Percentiles rank a stretch among this genome's conserved stretches.
phyloP scores from a whole-genome alignment of 2,113 vertebrate species.

The Gyps fulvus region DNA sequence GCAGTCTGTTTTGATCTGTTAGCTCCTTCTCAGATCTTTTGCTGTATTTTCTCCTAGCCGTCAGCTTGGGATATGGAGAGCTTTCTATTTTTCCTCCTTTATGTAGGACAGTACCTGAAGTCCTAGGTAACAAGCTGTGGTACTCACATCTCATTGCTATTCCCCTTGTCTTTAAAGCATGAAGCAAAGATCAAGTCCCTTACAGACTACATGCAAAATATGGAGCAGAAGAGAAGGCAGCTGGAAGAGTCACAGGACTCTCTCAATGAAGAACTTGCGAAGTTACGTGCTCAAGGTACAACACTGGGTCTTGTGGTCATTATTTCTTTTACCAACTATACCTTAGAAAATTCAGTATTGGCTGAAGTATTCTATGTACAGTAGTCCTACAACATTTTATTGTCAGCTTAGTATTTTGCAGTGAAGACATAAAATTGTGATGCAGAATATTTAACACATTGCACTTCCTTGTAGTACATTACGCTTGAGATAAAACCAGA shows the following conservation, averaged over 20 bases:
- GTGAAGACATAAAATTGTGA: not conserved
- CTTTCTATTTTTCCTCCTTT: not conserved
- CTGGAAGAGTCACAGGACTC: slow-evolving; percentile 89
- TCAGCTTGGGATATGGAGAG: not conserved
- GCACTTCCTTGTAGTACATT: not conserved
- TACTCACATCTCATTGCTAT: not conserved
- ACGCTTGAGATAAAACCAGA: not conserved
- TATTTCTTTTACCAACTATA: fast-evolving
- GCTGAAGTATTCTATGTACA: not conserved
- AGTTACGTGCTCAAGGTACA: slow-evolving; percentile 85
- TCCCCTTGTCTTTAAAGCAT: slow-evolving; percentile 71
- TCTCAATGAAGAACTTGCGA: slow-evolving; percentile 85
- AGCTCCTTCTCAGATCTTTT: not conserved
- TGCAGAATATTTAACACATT: not conserved
- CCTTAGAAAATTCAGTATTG: not conserved
- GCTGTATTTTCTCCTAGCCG: not conserved
- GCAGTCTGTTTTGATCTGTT: not conserved
- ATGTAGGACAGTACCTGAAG: not conserved
- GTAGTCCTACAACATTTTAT: not conserved
- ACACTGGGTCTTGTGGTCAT: fast-evolving
- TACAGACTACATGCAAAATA: slow-evolving; percentile 92
- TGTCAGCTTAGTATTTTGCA: not conserved
- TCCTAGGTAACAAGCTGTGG: not conserved
- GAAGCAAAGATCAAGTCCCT: slow-evolving; percentile 94
- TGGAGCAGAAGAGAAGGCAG: slow-evolving; percentile 90